Evolutionary conservation across 2,113 vertebrate genomes (phyloP), one percentile per base, ranked within the genome.

Genomic region (Sceloporus tristichus): DNA sequence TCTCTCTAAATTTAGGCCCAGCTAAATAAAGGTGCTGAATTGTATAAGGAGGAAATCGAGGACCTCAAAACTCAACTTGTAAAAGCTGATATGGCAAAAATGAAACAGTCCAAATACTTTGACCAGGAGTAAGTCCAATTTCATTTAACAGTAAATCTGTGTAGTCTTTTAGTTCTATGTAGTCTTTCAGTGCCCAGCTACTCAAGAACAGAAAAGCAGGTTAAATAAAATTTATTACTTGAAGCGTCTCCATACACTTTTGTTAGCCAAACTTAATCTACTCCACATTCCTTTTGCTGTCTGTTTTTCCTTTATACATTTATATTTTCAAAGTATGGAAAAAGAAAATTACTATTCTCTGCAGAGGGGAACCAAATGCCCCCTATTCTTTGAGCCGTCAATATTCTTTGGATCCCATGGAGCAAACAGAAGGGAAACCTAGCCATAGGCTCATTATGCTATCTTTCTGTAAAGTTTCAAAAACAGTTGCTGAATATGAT

Each of bases 11-110:
- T 56, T 70, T 89, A 98, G 97, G 91, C 93, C 48, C 93, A 95
- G 92, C 25, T 96, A 83, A 80, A 97, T 94, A 94, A 94, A 92
- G 97, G 94, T 87, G 91, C 95, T 14, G 89, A 96, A 2, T 94
- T 97, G 3, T 96, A 95, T 86, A 96, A 94, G 88, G 96, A 94
- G 38, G 97, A 98, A 96, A 95, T 98, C 88, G 97, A 98, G 59
- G 62, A 93, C 62, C 95, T 99, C 42, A 97, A 96, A 92, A 96
- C 87, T n/a, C 95, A 97, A 21, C 79, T 98, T 62, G 95, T 98
- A 53, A 96, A 97, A 91, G 77, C 83, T 90, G 97, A 99, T 84
- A 90, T 98, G 95, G 97, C 97, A 91, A 94, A 97, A 92, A 97
- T 92, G 82, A 97, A 97, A 6, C 93, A 93, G 5, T 95, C 95